Evolutionary conservation across 2,113 vertebrate genomes (phyloP), one percentile per base, ranked within the genome.

Genomic region (Oryzias melastigma): DNA sequence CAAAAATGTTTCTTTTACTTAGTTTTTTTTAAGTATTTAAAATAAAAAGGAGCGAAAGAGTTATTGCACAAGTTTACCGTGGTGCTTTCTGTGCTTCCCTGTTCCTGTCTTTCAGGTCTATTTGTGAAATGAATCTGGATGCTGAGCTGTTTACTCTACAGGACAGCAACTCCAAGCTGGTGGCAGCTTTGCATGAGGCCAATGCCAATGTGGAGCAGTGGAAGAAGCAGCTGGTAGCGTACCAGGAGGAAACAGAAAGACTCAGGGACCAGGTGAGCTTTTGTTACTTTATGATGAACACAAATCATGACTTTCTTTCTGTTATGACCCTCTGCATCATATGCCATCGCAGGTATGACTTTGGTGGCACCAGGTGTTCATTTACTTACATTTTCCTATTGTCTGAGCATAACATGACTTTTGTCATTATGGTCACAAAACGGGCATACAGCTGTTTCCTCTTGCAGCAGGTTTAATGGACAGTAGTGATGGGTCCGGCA

Each of bases 61-160:
- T 35, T 35, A 8, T 12, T 35, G 1, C 35, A 10, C 2, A 3
- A 10, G 35, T 35, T 35, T 35, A 35, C 10, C 1, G 18, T 19
- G 7, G 19, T 12, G 19, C 46, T 47, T 47, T 12, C 12, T 17
- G 12, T 47, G 12, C 19, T 8, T 19, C 7, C 1, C 19, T 54
- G 25, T 68, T 24, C 18, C 7, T 65, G 18, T 71, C 20, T 49
- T 71, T n/a, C 60, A 99, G 97, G 51, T 99, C 97, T 0, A 95
- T 98, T 68, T 95, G 95, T 4, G 97, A 98, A 89, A 93, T 97
- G 62, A 97, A 97, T 86, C 93, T 97, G 93, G 97, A 99, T 35
- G 92, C 94, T 0, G 97, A 98, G 68, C 93, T 99, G 70, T 98
- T 98, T 87, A 95, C 94, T 14, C 92, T 99, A 52, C 96, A 99